Conservation (phyloP, 2,888 invertebrate species). For the Pachymerium ferrugineum region DNA sequence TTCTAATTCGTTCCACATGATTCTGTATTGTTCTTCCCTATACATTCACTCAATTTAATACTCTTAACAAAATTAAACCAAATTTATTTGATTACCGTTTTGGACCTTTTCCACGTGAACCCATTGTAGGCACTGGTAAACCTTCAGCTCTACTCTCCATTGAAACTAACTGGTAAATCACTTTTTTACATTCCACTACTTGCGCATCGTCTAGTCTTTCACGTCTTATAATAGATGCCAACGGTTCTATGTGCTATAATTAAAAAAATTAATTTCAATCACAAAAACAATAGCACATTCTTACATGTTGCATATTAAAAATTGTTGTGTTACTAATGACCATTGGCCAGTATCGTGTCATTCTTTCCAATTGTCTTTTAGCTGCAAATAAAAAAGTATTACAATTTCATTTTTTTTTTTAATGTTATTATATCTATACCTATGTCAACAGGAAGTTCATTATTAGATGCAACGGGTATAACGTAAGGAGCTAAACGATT, state of each 20-base stretch:
- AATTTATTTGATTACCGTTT: slow-evolving; percentile 44
- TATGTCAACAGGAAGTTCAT: slow-evolving; percentile 54
- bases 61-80: not conserved
- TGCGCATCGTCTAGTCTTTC: slow-evolving; percentile 80
- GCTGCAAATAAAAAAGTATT: slow-evolving; percentile 46
- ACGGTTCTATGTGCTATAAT: slow-evolving; percentile 67
- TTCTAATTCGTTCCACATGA: slow-evolving; percentile 86
- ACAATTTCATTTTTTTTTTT: not conserved
- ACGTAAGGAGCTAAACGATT: slow-evolving; percentile 71
- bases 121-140: slow-evolving; percentile 59
- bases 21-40: slow-evolving; percentile 81
- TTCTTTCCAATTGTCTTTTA: slow-evolving; percentile 64
- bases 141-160: slow-evolving; percentile 79
- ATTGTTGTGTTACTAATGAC: slow-evolving; percentile 83
- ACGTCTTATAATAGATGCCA: slow-evolving; percentile 72
- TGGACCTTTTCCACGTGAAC: slow-evolving; percentile 49
- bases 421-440: slow-evolving; percentile 32
- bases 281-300: not conserved
- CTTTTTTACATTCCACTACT: slow-evolving; percentile 75
- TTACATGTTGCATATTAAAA: slow-evolving; percentile 63
- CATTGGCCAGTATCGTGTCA: slow-evolving; percentile 70
- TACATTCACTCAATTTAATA: slow-evolving; percentile 28
- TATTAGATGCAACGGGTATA: slow-evolving; percentile 38
- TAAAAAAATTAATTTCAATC: not conserved
- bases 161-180: slow-evolving; percentile 70